Evolutionary conservation across 2,888 invertebrate genomes (phyloP).

Genomic region (Cerceris ruficornis): DNA sequence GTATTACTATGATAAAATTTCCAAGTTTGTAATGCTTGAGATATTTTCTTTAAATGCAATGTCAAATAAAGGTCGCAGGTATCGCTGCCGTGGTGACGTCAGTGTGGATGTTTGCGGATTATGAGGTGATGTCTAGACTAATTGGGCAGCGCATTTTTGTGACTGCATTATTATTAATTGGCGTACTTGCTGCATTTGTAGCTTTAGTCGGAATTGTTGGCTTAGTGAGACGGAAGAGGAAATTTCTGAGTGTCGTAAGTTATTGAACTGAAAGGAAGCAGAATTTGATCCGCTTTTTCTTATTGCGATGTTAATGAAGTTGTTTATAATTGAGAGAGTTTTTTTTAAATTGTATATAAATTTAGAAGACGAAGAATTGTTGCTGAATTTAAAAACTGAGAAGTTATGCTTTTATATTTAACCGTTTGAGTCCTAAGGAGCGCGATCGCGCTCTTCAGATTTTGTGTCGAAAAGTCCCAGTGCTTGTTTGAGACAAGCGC

Average conservation of each 20-base stretch:
- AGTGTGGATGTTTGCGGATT: conserved; percentile 68
- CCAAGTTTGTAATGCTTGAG: neutral
- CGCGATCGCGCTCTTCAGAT: no score
- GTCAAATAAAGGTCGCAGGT: conserved; percentile 67
- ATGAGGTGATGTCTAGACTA: conserved; percentile 68
- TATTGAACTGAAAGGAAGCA: neutral
- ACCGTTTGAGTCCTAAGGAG: no score
- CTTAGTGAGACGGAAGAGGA: conserved; percentile 59
- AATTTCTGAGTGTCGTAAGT: conserved; percentile 62
- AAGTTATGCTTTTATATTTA: no score
- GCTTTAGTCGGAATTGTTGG: conserved; percentile 69
- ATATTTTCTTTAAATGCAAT: neutral
- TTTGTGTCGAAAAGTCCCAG: no score
- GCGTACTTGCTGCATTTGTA: conserved; percentile 52
- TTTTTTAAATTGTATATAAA: conserved; percentile 1
- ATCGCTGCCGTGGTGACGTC: conserved; percentile 64
- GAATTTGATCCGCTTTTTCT: neutral
- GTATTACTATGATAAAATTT: neutral
- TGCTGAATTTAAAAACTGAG: no score
- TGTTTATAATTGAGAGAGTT: neutral
- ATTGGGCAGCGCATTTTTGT: conserved; percentile 67
- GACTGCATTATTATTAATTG: conserved; percentile 62
- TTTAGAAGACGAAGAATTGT: no score
- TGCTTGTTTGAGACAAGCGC: no score
- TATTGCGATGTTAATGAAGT: neutral